Conservation (phyloP, 2,888 invertebrate genomes). For the Eucera pruinosa region DNA sequence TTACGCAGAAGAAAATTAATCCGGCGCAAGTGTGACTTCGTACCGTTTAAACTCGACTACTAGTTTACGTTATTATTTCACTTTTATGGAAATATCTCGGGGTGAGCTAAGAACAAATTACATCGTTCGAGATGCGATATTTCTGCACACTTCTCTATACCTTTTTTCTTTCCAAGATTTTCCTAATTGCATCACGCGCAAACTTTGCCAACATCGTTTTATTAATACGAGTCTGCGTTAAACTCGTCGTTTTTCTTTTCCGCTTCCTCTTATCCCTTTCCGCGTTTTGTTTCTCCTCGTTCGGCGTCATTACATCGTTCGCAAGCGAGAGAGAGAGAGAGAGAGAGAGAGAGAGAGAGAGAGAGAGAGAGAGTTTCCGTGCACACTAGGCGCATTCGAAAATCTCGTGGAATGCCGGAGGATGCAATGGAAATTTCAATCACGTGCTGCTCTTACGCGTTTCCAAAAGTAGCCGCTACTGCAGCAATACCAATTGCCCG, state of each 20-base stretch:
- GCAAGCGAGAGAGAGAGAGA: no score
- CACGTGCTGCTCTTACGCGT: slow-evolving; percentile 54
- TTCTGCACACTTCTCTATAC: background rate
- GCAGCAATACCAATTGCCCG: slow-evolving; percentile 53
- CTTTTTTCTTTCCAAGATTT: background rate
- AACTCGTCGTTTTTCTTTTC: background rate
- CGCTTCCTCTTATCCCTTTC: background rate
- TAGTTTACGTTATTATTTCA: no score
- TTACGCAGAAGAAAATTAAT: no score
- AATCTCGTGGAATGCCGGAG: slow-evolving; percentile 23
- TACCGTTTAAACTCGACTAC: no score
- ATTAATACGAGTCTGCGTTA: slow-evolving; percentile 18
- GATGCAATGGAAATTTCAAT: slow-evolving; percentile 52
- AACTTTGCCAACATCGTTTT: slow-evolving; percentile 6
- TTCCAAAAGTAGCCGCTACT: slow-evolving; percentile 31
- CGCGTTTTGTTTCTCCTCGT: background rate
- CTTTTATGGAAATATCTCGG: background rate
- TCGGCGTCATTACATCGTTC: background rate
- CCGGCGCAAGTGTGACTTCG: background rate
- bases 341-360: no score
- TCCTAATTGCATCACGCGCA: slow-evolving; percentile 22
- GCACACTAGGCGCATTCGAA: slow-evolving; percentile 4
- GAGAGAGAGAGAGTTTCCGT: no score
- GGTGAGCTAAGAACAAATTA: background rate
- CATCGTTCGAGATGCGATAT: background rate